phyloP scores from a whole-genome alignment of 2,797 vertebrate species.

The Synanceia verrucosa region DNA sequence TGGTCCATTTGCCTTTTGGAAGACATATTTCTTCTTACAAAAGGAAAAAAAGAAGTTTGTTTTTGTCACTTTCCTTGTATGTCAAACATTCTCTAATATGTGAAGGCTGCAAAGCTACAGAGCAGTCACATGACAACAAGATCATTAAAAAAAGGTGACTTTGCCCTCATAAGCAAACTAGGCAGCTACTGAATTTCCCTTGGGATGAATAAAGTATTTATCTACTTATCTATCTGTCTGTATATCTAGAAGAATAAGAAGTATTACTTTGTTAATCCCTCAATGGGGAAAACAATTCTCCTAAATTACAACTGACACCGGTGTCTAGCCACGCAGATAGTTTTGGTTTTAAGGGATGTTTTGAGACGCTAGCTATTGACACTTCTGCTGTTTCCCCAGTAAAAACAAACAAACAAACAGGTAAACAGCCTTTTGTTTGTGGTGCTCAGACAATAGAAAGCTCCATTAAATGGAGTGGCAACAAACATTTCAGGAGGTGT shows the following conservation, averaged over 20 bases:
- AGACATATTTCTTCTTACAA: constrained; percentile 82
- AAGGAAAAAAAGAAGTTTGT: constrained; percentile 47
- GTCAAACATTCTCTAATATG: background rate
- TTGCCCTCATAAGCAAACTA: constrained; percentile 33
- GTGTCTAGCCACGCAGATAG: background rate
- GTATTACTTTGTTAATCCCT: too few species aligned
- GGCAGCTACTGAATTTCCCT: too few species aligned
- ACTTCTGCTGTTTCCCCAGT: background rate
- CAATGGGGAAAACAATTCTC: too few species aligned
- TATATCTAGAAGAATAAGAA: too few species aligned
- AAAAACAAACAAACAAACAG: too few species aligned
- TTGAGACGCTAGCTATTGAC: background rate
- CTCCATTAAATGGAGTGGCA: too few species aligned
- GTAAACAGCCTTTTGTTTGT: background rate
- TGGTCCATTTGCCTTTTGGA: constrained; percentile 88
- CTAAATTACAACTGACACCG: background rate
- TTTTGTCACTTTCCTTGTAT: background rate
- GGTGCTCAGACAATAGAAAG: background rate
- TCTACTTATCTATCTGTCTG: too few species aligned
- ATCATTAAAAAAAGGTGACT: constrained; percentile 22
- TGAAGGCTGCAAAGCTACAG: background rate
- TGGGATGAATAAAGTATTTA: too few species aligned
- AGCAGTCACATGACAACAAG: background rate
- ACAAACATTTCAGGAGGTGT: background rate
- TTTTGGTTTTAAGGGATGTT: background rate